Evolutionary conservation across 2,113 vertebrate species (phyloP).

Genomic region (Mobula hypostoma): DNA sequence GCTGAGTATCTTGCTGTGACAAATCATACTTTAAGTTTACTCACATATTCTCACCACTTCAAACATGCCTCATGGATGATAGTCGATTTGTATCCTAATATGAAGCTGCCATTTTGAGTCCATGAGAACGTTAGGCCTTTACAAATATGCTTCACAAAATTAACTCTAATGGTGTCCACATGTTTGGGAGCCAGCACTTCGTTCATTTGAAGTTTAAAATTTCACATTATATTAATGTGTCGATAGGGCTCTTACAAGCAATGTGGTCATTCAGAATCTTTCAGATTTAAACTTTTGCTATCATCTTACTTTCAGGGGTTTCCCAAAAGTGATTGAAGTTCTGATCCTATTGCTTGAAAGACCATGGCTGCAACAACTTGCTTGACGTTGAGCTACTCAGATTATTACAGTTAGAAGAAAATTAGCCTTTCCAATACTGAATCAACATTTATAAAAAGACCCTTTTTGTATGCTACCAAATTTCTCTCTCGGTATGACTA

Average conservation of each 20-base stretch:
- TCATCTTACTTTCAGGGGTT: neutral
- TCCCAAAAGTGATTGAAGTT: neutral
- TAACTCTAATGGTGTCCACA: neutral
- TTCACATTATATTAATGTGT: neutral
- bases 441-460: neutral
- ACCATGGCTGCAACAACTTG: neutral
- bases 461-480: neutral
- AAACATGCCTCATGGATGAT: neutral
- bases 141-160: neutral
- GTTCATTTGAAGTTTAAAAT: neutral
- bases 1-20: neutral
- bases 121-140: neutral
- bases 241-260: neutral
- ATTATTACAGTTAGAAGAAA: neutral
- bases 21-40: neutral
- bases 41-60: neutral
- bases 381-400: neutral
- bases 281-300: neutral
- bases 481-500: neutral
- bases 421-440: neutral
- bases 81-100: too few species aligned
- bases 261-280: neutral
- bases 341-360: neutral
- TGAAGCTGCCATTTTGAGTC: neutral
- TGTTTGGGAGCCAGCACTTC: neutral